Base-by-base conservation (phyloP, 2,888 invertebrate species). In the Corythucha ciliata region DNA sequence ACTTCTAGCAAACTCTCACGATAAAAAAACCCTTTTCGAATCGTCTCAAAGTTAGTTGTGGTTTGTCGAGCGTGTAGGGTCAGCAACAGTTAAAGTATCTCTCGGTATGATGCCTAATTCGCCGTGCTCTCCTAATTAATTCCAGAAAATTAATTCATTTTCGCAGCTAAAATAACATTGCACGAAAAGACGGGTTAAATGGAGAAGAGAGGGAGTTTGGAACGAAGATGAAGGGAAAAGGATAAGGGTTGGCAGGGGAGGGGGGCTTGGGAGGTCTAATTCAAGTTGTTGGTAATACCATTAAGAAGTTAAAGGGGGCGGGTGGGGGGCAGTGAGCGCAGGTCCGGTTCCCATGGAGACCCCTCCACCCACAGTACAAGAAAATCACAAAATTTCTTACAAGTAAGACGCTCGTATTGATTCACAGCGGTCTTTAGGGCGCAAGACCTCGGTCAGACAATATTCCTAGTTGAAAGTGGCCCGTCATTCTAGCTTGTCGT, bases 351-450 rank as follows among this genome's bases (percentile, higher is more conserved):
- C 42, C 50, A 18, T 24, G 50, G 50, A 24, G 34, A 50, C 50
- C 39, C 44, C 55, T 40, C 8, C 46, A 37, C 21, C 36, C 26
- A 42, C 34, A 34, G 45, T 42, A 40, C 54, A 57, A 57, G 57
- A 57, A 57, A 57, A 57, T 52, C 52, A 36, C 26, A 46, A 49
- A n/a, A 52, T 52, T 57, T 57, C 57, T 57, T 57, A 57, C 53
- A 54, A 57, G 49, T 57, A 56, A 56, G 56, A 56, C 56, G 56
- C 44, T 47, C 45, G 44, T 50, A 50, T 50, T 50, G 50, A 50
- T 50, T 50, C 42, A n/a, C n/a, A n/a, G n/a, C n/a, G n/a, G n/a
- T n/a, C n/a, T n/a, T n/a, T n/a, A n/a, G n/a, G n/a, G n/a, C n/a
- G n/a, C n/a, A n/a, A n/a, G n/a, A n/a, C n/a, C n/a, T n/a, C n/a